These are phyloP conservation scores for Protonemura montana DNA, from an alignment of 2,888 invertebrate species.

Conservation along the genomic window DNA sequence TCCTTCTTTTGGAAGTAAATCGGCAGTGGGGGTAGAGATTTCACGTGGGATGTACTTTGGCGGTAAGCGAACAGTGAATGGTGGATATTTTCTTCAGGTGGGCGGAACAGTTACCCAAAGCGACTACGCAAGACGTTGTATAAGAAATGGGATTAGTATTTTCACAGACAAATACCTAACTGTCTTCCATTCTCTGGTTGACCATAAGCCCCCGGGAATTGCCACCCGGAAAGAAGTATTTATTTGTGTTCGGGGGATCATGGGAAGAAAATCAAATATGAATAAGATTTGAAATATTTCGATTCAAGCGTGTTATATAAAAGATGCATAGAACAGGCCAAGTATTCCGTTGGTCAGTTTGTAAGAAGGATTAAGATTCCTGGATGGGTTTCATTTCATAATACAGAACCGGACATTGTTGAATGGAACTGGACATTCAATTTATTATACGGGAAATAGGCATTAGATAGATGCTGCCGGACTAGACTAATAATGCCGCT, in stretches of 20 bases:
- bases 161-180: not conserved
- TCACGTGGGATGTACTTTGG: not conserved
- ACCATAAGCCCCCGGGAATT: not conserved
- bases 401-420: slow-evolving; percentile 25
- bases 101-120: not conserved
- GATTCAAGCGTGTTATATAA: slow-evolving; percentile 25
- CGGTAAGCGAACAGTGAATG: not conserved
- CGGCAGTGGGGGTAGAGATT: not conserved
- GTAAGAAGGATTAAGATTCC: slow-evolving; percentile 39
- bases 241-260: not conserved
- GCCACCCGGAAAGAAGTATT: slow-evolving; percentile 34
- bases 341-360: slow-evolving; percentile 39
- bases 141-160: not conserved
- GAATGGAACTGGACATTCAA: slow-evolving; percentile 32
- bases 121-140: not conserved
- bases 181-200: not conserved
- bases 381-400: slow-evolving; percentile 34
- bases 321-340: slow-evolving; percentile 1
- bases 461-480: slow-evolving; percentile 19
- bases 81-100: not conserved
- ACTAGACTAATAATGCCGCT: slow-evolving; percentile 43
- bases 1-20: not conserved
- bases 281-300: slow-evolving; percentile 34
- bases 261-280: slow-evolving; percentile 39
- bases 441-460: slow-evolving; percentile 40